These are phyloP conservation scores for Drosophila multiciliata DNA, from an alignment of 2,888 invertebrate genomes.

Conservation along the genomic window DNA sequence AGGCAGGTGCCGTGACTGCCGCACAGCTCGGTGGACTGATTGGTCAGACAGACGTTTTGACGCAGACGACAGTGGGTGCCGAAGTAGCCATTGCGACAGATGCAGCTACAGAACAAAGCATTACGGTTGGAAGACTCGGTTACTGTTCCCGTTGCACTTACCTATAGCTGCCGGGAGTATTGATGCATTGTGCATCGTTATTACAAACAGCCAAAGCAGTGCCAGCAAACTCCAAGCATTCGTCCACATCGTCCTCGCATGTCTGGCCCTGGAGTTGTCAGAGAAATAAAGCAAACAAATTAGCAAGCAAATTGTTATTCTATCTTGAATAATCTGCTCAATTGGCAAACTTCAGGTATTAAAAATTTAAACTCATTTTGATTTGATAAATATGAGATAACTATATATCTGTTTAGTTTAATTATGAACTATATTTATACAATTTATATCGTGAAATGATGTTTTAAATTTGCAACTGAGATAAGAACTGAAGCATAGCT, in stretches of 20 bases:
- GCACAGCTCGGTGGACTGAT: conserved; percentile 91
- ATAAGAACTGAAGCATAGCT: conserved; percentile 19
- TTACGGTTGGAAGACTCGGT: background rate
- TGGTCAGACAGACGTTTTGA: conserved; percentile 89
- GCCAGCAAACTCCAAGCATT: conserved; percentile 91
- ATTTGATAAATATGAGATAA: background rate
- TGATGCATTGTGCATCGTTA: conserved; percentile 93
- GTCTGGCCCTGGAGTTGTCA: conserved; percentile 86
- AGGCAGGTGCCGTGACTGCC: conserved; percentile 96
- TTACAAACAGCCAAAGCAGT: conserved; percentile 94
- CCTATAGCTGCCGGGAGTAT: conserved; percentile 92
- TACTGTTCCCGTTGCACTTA: conserved; percentile 79
- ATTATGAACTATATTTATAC: too few relatives aligned
- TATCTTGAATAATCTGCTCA: background rate
- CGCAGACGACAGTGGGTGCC: conserved; percentile 93
- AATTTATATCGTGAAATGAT: too few relatives aligned
- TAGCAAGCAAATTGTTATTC: too few relatives aligned
- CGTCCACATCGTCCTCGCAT: conserved; percentile 94
- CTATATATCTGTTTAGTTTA: too few relatives aligned
- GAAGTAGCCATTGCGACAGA: conserved; percentile 90
- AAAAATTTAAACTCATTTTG: background rate
- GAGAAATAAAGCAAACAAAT: too few relatives aligned
- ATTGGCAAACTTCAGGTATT: background rate
- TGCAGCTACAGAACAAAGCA: conserved; percentile 87
- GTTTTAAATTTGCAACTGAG: conserved; percentile 2